Conservation (phyloP, 1,140 invertebrate species). For the Druon quercuslanigerum region DNA sequence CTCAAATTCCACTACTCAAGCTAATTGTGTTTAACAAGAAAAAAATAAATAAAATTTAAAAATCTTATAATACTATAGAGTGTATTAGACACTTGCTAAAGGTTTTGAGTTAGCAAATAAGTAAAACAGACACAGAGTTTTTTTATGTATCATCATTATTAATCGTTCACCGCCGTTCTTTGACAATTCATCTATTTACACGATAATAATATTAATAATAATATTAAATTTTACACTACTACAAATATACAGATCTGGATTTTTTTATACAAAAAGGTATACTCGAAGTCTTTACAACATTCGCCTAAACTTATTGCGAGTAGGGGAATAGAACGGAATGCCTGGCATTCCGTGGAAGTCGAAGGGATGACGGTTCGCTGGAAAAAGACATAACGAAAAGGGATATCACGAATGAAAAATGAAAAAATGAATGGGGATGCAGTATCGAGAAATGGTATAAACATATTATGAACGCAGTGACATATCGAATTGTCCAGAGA, state of each 20-base stretch:
- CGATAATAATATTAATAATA: conserved; percentile 66
- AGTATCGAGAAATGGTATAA: neutral
- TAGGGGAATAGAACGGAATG: conserved; percentile 35
- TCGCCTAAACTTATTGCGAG: conserved; percentile 52
- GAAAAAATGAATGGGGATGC: conserved; percentile 21
- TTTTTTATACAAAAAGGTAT: conserved; percentile 62
- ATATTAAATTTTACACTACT: conserved; percentile 72
- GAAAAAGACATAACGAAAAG: conserved; percentile 21
- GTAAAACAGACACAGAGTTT: conserved; percentile 17
- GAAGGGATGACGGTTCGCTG: conserved; percentile 31
- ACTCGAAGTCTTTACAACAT: conserved; percentile 64
- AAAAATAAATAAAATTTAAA: too few species aligned
- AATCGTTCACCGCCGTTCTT: conserved; percentile 70
- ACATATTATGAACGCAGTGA: conserved; percentile 47
- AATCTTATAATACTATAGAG: too few species aligned
- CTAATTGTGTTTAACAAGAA: too few species aligned
- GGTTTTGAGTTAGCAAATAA: conserved; percentile 32
- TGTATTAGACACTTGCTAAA: too few species aligned
- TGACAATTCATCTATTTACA: conserved; percentile 75
- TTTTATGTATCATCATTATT: conserved; percentile 70
- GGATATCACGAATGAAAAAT: neutral
- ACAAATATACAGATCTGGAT: conserved; percentile 72
- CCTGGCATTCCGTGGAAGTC: conserved; percentile 35
- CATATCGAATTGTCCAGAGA: conserved; percentile 54
- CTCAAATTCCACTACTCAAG: neutral